A percentile compares a stretch with the other conserved stretches of the same genome.
These are phyloP conservation scores for Drosophila pallidifrons DNA, from an alignment of 1,140 invertebrate genomes.

Conservation along the genomic window DNA sequence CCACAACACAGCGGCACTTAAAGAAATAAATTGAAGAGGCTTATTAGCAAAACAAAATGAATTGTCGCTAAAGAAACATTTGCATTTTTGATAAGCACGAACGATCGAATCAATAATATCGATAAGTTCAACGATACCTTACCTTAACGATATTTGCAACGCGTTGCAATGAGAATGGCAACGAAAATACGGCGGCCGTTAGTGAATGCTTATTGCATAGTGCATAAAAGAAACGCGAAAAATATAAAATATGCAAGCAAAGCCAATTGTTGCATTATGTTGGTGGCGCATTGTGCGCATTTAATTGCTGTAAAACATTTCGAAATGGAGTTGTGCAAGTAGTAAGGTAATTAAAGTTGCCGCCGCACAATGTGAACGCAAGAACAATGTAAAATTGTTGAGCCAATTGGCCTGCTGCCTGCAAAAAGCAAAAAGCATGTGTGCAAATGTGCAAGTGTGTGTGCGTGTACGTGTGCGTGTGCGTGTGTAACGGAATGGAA, in stretches of 20 bases:
- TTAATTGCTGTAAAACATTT: background rate
- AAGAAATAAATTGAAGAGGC: constrained; percentile 22
- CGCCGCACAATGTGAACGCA: background rate
- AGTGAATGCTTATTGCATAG: no score
- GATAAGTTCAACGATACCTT: no score
- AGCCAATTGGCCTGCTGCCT: constrained; percentile 6
- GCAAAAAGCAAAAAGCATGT: constrained; percentile 3
- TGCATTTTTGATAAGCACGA: no score
- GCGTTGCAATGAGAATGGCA: no score
- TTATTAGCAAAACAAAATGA: constrained; percentile 32
- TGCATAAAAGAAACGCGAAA: no score
- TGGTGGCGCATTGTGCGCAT: background rate
- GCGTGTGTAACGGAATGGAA: background rate
- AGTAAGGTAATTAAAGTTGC: constrained; percentile 12
- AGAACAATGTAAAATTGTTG: constrained; percentile 5
- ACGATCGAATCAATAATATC: no score
- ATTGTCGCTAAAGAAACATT: background rate
- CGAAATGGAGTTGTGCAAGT: background rate
- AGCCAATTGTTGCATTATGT: background rate
- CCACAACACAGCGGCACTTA: constrained; percentile 13
- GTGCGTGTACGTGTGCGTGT: background rate
- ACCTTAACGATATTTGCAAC: no score
- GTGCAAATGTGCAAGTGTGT: background rate
- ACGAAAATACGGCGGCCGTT: no score
- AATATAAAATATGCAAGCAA: no score